Evolutionary conservation across 2,113 vertebrate genomes (phyloP).

Genomic region (Sinocyclocheilus rhinocerous): DNA sequence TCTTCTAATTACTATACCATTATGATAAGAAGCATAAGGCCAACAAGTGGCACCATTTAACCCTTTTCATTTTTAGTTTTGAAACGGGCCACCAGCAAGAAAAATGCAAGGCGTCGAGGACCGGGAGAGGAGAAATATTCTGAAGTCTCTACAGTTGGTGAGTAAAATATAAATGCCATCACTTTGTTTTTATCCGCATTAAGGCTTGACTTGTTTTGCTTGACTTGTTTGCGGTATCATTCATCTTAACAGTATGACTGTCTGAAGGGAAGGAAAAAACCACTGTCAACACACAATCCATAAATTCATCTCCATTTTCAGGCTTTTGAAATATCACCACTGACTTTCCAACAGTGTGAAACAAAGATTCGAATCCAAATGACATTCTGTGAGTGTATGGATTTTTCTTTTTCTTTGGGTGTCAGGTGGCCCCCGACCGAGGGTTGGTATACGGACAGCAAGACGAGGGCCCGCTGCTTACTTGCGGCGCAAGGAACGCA

Average conservation of each 20-base stretch:
- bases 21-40: background rate
- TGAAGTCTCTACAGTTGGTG: slow-evolving; percentile 89
- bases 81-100: slow-evolving; percentile 94
- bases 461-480: slow-evolving; percentile 92
- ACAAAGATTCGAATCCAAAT: too few relatives aligned
- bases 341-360: background rate
- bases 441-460: slow-evolving; percentile 90
- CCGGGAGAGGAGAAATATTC: slow-evolving; percentile 90
- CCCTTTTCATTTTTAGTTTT: slow-evolving; percentile 78
- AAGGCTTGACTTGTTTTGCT: background rate
- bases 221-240: background rate
- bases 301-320: background rate
- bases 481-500: slow-evolving; percentile 92
- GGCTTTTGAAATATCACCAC: background rate
- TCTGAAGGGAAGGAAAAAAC: background rate
- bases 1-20: background rate
- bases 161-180: slow-evolving; percentile 60
- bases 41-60: background rate
- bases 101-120: slow-evolving; percentile 88
- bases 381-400: background rate
- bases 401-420: background rate
- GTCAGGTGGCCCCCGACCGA: slow-evolving; percentile 86
- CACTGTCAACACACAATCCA: background rate
- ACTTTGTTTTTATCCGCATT: background rate
- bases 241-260: background rate